A percentile compares a stretch with the other conserved stretches of the same genome.
Conservation (phyloP, 2,888 invertebrate genomes). For the Byasa hedistus region DNA sequence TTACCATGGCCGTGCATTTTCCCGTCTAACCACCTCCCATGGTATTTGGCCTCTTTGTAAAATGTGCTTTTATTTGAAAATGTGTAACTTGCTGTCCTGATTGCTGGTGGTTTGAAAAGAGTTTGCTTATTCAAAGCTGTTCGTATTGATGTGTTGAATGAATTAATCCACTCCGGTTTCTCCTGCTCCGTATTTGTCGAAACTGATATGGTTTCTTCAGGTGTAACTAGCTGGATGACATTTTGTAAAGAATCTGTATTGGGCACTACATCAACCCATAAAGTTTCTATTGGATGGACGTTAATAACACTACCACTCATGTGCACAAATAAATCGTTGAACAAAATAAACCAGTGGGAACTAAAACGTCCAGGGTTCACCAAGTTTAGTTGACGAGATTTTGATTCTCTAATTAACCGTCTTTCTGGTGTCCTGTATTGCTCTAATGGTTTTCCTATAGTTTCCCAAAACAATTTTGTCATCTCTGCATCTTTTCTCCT, state of each 20-base stretch:
- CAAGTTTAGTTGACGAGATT: conserved; percentile 83
- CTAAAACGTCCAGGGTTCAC: conserved; percentile 86
- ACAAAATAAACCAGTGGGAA: conserved; percentile 88
- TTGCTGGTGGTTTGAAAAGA: conserved; percentile 83
- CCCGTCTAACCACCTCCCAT: conserved; percentile 90
- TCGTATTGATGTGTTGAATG: conserved; percentile 86
- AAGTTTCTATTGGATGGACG: conserved; percentile 84
- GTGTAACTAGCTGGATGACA: conserved; percentile 85
- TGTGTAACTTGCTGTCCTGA: conserved; percentile 85
- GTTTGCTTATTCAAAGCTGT: conserved; percentile 81
- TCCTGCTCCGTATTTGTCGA: conserved; percentile 83
- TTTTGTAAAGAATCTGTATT: conserved; percentile 83
- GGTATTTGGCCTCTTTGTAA: conserved; percentile 89
- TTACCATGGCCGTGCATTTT: conserved; percentile 91
- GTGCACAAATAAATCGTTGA: conserved; percentile 90
- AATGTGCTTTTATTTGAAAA: conserved; percentile 84
- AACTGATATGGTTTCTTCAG: conserved; percentile 87
- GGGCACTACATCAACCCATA: conserved; percentile 89
- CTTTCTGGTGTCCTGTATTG: conserved; percentile 82
- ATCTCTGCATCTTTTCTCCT: conserved; percentile 83
- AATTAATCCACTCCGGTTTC: conserved; percentile 89
- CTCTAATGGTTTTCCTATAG: conserved; percentile 82
- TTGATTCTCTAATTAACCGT: conserved; percentile 89
- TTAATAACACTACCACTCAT: conserved; percentile 83
- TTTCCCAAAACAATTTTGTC: conserved; percentile 88